Base-by-base conservation (phyloP, 2,113 vertebrate genomes). In the Onychorhynchus coronatus region DNA sequence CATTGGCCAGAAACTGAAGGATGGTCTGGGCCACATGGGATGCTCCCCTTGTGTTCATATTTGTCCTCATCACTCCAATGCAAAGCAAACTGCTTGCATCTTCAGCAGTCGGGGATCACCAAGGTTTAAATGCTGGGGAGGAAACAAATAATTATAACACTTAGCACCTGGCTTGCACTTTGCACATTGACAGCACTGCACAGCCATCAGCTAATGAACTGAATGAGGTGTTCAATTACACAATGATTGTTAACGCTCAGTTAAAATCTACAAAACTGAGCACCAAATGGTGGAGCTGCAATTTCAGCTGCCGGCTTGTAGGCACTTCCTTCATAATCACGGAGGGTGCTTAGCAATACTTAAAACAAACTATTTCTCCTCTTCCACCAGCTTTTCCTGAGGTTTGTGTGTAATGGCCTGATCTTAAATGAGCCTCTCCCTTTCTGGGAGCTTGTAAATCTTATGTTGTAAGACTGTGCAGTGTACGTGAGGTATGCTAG, bases 151-250 rank as follows among this genome's bases (percentile, higher is more conserved):
- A 94, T 96, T 76, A 47, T 56, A 68, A 89, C 59, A 37, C 61
- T 96, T 68, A 94, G 95, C 91, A 96, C 94, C 88, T 93, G 93
- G 33, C 49, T 86, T 89, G 78, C 76, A 88, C 78, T 94, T 91
- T 89, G 88, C 86, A 79, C 92, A 75, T 65, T 68, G 86, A 61
- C 91, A 95, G 95, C 21, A 4, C 90, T 61, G 91, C 90, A 63
- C 79, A 86, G 90, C 88, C 84, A 85, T 88, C 94, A 95, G 94
- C 95, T 97, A 96, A 97, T 97, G 95, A 96, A 93, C 78, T 96
- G 91, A 96, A 88, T 1, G 83, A 95, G 95, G 90, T 84, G 86
- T 95, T 96, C 95, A 95, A 91, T 93, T 92, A 80, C 75, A 71
- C 96, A 84, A 81, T 73, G 97, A 93, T 94, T 97, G 93, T 95